phyloP scores from a whole-genome alignment of 2,113 vertebrate genomes.

The Erinaceus europaeus region DNA sequence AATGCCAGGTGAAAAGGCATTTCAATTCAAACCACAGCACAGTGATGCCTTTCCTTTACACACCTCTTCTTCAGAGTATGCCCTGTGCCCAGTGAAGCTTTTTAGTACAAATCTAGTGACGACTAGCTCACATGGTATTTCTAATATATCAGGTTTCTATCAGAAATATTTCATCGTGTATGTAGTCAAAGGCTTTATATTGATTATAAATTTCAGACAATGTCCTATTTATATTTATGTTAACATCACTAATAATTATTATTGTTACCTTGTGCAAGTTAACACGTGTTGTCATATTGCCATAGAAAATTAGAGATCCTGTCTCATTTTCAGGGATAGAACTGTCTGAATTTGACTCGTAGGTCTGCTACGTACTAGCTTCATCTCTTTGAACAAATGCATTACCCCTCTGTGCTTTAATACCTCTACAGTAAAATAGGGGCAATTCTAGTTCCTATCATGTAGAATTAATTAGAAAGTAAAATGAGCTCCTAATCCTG shows the following conservation, averaged over 20 bases:
- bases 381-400: background rate
- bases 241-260: too few species aligned
- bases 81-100: background rate
- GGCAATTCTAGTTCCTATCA: background rate
- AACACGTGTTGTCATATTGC: background rate
- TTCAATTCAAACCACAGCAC: background rate
- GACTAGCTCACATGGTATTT: background rate
- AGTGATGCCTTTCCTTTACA: background rate
- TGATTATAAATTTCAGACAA: background rate
- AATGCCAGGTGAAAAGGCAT: background rate
- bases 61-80: background rate
- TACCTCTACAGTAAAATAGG: background rate
- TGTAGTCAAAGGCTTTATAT: background rate
- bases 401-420: background rate
- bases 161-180: background rate
- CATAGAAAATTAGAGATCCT: background rate
- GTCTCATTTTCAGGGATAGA: background rate
- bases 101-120: background rate
- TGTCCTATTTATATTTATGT: too few species aligned
- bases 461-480: slow-evolving; percentile 4
- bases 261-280: background rate
- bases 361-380: background rate
- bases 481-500: background rate
- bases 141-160: background rate
- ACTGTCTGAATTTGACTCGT: background rate